These are phyloP conservation scores for Barbus barbus DNA, from an alignment of 2,113 vertebrate species.

Conservation along the genomic window DNA sequence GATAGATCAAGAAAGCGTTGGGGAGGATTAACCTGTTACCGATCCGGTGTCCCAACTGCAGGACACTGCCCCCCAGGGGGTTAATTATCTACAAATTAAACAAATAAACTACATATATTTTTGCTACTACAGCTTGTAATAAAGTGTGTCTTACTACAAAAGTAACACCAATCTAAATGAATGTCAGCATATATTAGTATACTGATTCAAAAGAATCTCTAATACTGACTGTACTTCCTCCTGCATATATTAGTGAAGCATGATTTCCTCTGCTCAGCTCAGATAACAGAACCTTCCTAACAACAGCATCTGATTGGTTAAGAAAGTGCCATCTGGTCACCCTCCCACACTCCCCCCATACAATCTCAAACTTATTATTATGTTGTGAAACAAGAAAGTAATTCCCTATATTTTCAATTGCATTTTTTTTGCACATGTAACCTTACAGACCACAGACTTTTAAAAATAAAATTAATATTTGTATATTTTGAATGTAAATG, in stretches of 20 bases:
- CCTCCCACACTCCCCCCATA: constrained; percentile 24
- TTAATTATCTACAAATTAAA: not conserved
- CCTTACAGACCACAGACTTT: not conserved
- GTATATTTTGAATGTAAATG: too few relatives aligned
- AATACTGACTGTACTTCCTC: not conserved
- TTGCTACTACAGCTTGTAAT: not conserved
- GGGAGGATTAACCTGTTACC: too few relatives aligned
- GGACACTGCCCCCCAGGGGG: too few relatives aligned
- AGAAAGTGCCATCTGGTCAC: constrained; percentile 48
- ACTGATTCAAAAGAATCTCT: not conserved
- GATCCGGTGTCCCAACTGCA: too few relatives aligned
- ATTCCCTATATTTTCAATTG: not conserved
- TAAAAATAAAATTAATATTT: too few relatives aligned
- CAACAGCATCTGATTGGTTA: constrained; percentile 53
- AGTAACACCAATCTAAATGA: not conserved
- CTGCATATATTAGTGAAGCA: not conserved
- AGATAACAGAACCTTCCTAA: constrained; percentile 25
- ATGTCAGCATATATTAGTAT: not conserved
- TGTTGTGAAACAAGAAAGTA: not conserved
- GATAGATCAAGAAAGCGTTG: not conserved
- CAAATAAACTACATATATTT: not conserved
- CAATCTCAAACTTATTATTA: constrained; percentile 25
- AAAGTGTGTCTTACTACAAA: not conserved
- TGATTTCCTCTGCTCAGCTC: not conserved
- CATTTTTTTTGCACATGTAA: not conserved